These are phyloP conservation scores for Hippocampus comes DNA, from an alignment of 2,113 vertebrate species.

Conservation along the genomic window DNA sequence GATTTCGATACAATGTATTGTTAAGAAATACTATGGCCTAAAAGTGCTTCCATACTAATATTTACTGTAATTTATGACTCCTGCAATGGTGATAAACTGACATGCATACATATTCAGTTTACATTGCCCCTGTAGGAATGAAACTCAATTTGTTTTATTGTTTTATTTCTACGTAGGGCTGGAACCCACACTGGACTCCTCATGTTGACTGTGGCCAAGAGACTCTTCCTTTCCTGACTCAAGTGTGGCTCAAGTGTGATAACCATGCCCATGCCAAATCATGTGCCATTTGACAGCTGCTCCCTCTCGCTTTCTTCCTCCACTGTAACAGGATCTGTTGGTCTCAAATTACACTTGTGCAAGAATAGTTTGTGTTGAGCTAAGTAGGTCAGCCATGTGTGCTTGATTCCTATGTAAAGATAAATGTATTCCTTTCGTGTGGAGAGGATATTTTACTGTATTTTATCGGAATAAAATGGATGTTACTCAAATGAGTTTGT, in stretches of 20 bases:
- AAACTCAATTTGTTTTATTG: not conserved
- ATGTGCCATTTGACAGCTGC: constrained; percentile 22
- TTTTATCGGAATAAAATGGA: constrained; percentile 49
- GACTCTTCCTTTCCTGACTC: constrained; percentile 29
- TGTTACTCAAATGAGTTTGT: constrained; percentile 12
- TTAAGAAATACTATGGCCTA: not conserved
- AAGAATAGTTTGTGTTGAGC: constrained; percentile 48
- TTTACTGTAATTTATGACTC: not conserved
- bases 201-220: constrained; percentile 41
- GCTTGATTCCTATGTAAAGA: constrained; percentile 9
- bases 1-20: not conserved
- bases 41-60: not conserved
- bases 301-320: constrained; percentile 22
- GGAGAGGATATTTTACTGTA: constrained; percentile 29
- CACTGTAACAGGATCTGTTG: constrained; percentile 31
- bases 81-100: not conserved
- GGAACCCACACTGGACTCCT: constrained; percentile 24
- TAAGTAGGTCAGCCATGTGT: constrained; percentile 48
- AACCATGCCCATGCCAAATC: not conserved
- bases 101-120: too few species aligned
- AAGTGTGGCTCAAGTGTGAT: constrained; percentile 37
- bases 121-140: not conserved
- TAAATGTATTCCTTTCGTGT: constrained; percentile 6
- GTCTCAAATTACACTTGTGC: constrained; percentile 49
- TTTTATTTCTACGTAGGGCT: constrained; percentile 35